Evolutionary conservation across 2,113 vertebrate genomes (phyloP).

Genomic region (Micronycteris hirsuta): DNA sequence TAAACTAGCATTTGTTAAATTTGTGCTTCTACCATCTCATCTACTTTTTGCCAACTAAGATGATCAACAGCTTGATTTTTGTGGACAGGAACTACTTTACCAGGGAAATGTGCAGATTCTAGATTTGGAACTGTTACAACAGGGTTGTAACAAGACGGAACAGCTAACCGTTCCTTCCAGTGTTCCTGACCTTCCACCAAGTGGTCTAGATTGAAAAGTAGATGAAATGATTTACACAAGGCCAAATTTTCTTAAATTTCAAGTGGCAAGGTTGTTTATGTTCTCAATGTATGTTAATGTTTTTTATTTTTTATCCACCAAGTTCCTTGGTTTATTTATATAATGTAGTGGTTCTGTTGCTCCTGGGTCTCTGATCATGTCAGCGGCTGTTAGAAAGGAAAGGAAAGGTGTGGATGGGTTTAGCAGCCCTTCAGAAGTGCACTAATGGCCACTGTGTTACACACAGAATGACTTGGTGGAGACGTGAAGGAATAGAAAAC

Average conservation of each 20-base stretch:
- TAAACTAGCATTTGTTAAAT: slow-evolving; percentile 64
- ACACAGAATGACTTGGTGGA: not conserved
- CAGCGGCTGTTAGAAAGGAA: not conserved
- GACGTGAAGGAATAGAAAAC: not conserved
- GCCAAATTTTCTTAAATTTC: not conserved
- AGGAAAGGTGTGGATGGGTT: not conserved
- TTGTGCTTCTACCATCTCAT: slow-evolving; percentile 45
- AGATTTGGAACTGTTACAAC: not conserved
- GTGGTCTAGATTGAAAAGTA: slow-evolving; percentile 25
- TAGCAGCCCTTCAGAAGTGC: not conserved
- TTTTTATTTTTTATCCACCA: slow-evolving; percentile 18
- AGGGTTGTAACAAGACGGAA: not conserved
- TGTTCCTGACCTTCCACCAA: not conserved
- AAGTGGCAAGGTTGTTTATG: not conserved
- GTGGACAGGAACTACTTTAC: not conserved
- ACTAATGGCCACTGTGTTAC: not conserved
- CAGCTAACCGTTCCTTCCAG: not conserved
- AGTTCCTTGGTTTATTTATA: not conserved
- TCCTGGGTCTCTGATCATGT: not conserved
- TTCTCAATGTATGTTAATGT: not conserved
- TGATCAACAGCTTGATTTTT: slow-evolving; percentile 45
- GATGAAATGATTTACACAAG: not conserved
- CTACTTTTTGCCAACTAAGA: slow-evolving; percentile 38
- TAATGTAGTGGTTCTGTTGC: not conserved
- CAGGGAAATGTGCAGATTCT: not conserved